Evolutionary conservation across 2,797 vertebrate genomes (phyloP), one percentile per base, ranked within the genome.

Genomic region (Siniperca scherzeri): DNA sequence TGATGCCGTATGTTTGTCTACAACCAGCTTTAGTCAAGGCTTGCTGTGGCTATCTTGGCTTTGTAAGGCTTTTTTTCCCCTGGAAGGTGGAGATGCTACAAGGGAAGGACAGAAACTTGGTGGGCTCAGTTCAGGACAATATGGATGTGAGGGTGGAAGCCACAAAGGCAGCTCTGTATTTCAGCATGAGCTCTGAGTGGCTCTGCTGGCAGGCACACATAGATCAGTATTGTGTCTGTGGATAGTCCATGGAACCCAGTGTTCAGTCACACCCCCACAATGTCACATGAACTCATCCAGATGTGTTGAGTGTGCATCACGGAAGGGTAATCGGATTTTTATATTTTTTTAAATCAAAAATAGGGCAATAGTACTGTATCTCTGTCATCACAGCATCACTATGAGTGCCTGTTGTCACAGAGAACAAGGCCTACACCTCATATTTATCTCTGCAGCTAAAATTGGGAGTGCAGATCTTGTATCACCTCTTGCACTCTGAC

Each of bases 91-190:
- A 71, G 80, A 90, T 72, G 70, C 60, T 78, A 27, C 16, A 50
- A 61, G 55, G 59, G 68, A 53, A 36, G 71, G 74, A 73, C 2
- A 33, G 72, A 85, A 80, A 46, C 55, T 80, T 38, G 67, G 82
- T 85, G 81, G 75, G 71, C 81, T 88, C 62, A 7, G 71, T 44
- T 83, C 67, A 83, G 87, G 76, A 90, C 86, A 89, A 77, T 79
- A 77, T 72, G 87, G 74, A 76, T 78, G 74, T 59, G 82, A 89
- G 78, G 83, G 89, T 44, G 82, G 81, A 70, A 56, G 22, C 65
- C 80, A 90, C 87, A 93, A 89, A 89, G 78, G 81, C 71, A 36
- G 85, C 74, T 84, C 79, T 92, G 85, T 93, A 83, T 88, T 80
- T 55, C 38, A 69, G 78, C 38, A 11, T 72, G 56, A 78, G 78